Conservation (phyloP, 1,140 invertebrate genomes). For the Pseudomyrmex gracilis region DNA sequence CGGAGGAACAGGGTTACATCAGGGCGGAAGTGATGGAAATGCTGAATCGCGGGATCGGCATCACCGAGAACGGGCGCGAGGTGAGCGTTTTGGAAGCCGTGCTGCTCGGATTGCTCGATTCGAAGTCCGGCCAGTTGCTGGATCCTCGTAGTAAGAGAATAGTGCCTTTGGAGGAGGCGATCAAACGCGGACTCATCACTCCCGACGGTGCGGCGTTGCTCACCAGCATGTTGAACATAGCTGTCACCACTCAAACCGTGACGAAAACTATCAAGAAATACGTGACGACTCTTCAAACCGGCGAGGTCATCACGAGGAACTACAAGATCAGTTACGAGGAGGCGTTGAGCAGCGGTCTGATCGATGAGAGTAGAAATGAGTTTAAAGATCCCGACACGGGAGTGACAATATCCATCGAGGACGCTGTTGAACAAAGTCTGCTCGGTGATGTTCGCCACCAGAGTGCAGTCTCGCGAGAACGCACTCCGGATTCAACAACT, state of each 20-base stretch:
- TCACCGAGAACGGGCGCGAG: conserved; percentile 91
- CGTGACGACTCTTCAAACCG: conserved; percentile 90
- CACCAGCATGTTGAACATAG: conserved; percentile 93
- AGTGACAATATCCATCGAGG: conserved; percentile 91
- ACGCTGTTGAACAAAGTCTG: conserved; percentile 91
- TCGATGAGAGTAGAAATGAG: conserved; percentile 91
- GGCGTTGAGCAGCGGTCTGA: conserved; percentile 91
- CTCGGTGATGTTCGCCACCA: conserved; percentile 79
- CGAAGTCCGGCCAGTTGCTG: conserved; percentile 93
- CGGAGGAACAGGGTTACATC: conserved; percentile 88
- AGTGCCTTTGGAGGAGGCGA: conserved; percentile 94
- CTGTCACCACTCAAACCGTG: conserved; percentile 93
- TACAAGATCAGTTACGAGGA: conserved; percentile 91
- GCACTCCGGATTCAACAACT: conserved; percentile 69
- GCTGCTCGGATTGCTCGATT: conserved; percentile 92
- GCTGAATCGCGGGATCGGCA: conserved; percentile 92
- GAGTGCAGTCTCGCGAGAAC: conserved; percentile 55
- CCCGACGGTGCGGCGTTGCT: conserved; percentile 94
- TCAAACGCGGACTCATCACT: conserved; percentile 93
- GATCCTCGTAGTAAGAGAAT: conserved; percentile 91
- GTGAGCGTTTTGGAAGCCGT: conserved; percentile 94
- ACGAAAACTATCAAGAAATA: conserved; percentile 93
- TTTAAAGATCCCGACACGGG: conserved; percentile 93
- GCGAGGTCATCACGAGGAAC: conserved; percentile 86
- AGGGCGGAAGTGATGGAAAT: conserved; percentile 93